Percentiles rank a stretch among this genome's conserved stretches.
Conservation (phyloP, 1,140 invertebrate species). For the roundworm (Caenorhabditis elegans) region WBcel235 BX284606.5:10564001-10564500, state of each 20-base stretch:
- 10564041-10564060: conserved; percentile 63
- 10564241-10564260: no score
- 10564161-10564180: no score
- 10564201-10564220: no score
- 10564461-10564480: conserved; percentile 13
- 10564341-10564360: conserved; percentile 52
- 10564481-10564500: conserved; percentile 37
- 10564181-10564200: no score
- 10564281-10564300: no score
- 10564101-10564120: conserved; percentile 51
- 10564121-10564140: conserved; percentile 19
- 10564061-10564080: conserved; percentile 60
- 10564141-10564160: no score
- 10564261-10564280: no score
- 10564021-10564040: conserved; percentile 48
- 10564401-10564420: conserved; percentile 57
- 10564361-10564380: conserved; percentile 60
- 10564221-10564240: no score
- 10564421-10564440: conserved; percentile 44
- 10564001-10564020: neutral
- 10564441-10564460: conserved; percentile 38
- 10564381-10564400: conserved; percentile 55
- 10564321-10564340: conserved; percentile 56
- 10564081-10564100: conserved; percentile 63
- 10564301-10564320: conserved; percentile 66